phyloP scores from a whole-genome alignment of 2,797 vertebrate species.

The Gymnopithys bicolor region DNA sequence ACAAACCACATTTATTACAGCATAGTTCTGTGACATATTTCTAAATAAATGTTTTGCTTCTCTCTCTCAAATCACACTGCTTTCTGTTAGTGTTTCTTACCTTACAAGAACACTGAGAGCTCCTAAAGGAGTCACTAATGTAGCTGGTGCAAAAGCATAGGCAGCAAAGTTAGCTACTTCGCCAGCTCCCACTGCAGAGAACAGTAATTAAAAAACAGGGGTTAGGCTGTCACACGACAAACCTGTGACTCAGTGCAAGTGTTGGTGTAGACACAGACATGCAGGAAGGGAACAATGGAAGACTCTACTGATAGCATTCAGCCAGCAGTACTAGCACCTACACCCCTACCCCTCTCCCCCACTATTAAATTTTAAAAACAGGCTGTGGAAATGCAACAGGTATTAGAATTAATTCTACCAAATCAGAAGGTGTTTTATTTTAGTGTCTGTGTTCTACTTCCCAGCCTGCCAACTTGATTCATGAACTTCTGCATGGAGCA shows the following conservation, averaged over 20 bases:
- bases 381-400: not conserved
- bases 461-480: not conserved
- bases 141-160: slow-evolving; percentile 97
- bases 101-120: slow-evolving; percentile 98
- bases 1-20: not conserved
- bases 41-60: not conserved
- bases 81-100: slow-evolving; percentile 75
- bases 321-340: not conserved
- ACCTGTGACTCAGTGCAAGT: not conserved
- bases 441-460: not conserved
- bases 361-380: not conserved
- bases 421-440: not conserved
- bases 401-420: not conserved
- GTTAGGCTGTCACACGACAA: not conserved
- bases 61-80: not conserved
- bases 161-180: slow-evolving; percentile 98
- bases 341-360: no score
- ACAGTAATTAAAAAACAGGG: not conserved
- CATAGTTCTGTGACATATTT: not conserved
- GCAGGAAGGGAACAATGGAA: not conserved
- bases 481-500: not conserved
- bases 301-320: not conserved
- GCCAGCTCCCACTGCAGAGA: slow-evolving; percentile 90
- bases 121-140: slow-evolving; percentile 94
- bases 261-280: not conserved